Evolutionary conservation across 1,140 invertebrate genomes (phyloP).

Genomic region (Drosophila bocqueti): DNA sequence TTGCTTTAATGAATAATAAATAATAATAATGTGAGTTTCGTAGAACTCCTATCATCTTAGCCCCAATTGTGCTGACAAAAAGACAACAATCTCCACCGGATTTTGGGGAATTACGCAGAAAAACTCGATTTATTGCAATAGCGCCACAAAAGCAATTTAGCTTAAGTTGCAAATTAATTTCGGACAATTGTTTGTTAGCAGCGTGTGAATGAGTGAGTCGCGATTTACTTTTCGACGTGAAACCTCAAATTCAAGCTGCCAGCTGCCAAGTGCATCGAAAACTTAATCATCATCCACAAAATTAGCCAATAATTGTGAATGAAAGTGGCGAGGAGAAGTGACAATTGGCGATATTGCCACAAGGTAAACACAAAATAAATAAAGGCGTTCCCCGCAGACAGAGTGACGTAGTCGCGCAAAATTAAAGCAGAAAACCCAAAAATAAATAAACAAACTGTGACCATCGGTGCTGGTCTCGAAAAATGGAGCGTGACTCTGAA

Average conservation of each 20-base stretch:
- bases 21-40: too few species aligned
- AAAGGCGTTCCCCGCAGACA: slow-evolving; percentile 22
- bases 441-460: slow-evolving; percentile 12
- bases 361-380: slow-evolving; percentile 42
- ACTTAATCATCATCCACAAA: slow-evolving; percentile 63
- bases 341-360: slow-evolving; percentile 36
- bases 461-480: slow-evolving; percentile 36
- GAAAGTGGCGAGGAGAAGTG: slow-evolving; percentile 28
- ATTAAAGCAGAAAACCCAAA: slow-evolving; percentile 25
- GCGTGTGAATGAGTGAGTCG: slow-evolving; percentile 71
- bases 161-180: slow-evolving; percentile 57
- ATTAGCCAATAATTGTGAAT: slow-evolving; percentile 46
- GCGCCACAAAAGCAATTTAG: slow-evolving; percentile 44
- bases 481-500: slow-evolving; percentile 49
- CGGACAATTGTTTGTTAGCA: slow-evolving; percentile 48
- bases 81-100: slow-evolving; percentile 15
- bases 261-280: slow-evolving; percentile 33
- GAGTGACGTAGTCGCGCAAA: slow-evolving; percentile 45
- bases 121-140: slow-evolving; percentile 24
- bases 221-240: slow-evolving; percentile 21
- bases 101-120: slow-evolving; percentile 20
- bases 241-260: not conserved
- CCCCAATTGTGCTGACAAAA: slow-evolving; percentile 1
- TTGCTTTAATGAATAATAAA: too few species aligned
- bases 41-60: not conserved